phyloP scores from a whole-genome alignment of 1,140 invertebrate genomes.

The Nymphalis io region DNA sequence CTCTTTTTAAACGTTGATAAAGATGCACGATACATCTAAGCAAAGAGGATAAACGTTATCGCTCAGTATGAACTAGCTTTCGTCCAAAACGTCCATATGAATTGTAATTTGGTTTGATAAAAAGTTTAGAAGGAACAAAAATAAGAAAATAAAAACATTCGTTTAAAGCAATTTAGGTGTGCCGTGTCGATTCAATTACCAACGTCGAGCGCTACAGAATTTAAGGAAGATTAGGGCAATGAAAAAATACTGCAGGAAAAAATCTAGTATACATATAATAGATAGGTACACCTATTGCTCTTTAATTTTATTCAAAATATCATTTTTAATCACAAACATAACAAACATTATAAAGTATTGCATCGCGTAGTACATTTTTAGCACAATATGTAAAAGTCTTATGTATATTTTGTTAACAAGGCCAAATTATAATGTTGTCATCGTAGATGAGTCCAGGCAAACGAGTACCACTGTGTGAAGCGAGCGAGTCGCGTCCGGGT shows the following conservation, averaged over 20 bases:
- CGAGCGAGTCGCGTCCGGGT: slow-evolving; percentile 58
- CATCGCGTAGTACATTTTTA: background rate
- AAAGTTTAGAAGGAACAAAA: slow-evolving; percentile 38
- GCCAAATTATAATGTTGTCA: slow-evolving; percentile 32
- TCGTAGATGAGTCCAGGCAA: slow-evolving; percentile 67
- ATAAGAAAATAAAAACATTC: slow-evolving; percentile 63
- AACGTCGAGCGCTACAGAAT: slow-evolving; percentile 54
- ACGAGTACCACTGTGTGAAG: slow-evolving; percentile 56
- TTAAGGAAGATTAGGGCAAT: slow-evolving; percentile 66
- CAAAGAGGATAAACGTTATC: background rate
- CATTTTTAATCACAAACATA: too few relatives aligned
- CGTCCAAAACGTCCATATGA: slow-evolving; percentile 13
- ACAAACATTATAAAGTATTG: too few relatives aligned
- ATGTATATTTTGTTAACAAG: slow-evolving; percentile 27
- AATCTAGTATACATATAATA: slow-evolving; percentile 59
- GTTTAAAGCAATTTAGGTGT: slow-evolving; percentile 62
- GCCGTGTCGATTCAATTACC: slow-evolving; percentile 67
- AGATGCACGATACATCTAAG: slow-evolving; percentile 1
- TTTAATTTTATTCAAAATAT: background rate
- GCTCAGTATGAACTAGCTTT: slow-evolving; percentile 6
- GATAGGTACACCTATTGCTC: slow-evolving; percentile 55
- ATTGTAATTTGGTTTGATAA: background rate
- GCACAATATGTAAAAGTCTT: slow-evolving; percentile 5
- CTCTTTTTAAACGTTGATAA: slow-evolving; percentile 18
- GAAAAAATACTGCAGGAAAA: slow-evolving; percentile 70